These are phyloP conservation scores for Smutsia temminckii DNA, from an alignment of 2,797 vertebrate genomes.

Conservation along the genomic window DNA sequence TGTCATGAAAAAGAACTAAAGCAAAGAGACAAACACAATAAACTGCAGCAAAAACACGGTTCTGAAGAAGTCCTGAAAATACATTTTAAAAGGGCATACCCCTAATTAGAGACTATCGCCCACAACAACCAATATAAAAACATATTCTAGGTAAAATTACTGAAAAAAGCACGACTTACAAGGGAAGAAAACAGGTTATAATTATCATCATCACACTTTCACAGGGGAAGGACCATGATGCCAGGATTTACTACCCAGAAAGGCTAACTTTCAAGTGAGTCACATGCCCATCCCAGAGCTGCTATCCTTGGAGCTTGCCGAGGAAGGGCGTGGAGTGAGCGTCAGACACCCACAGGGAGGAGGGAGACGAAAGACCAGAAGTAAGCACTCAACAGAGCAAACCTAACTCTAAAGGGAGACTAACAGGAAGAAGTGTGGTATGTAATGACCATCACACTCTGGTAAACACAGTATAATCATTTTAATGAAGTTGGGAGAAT, in stretches of 20 bases:
- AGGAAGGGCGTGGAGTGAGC: neutral
- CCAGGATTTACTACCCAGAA: neutral
- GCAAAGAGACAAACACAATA: neutral
- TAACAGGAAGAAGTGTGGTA: neutral
- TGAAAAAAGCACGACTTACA: neutral
- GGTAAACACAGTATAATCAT: neutral
- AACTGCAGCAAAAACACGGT: neutral
- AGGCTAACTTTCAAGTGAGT: neutral
- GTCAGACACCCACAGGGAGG: neutral
- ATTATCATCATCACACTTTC: neutral
- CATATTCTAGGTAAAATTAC: neutral
- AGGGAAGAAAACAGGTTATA: neutral
- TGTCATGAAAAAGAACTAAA: neutral
- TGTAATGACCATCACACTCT: neutral
- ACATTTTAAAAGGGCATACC: neutral
- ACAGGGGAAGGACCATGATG: neutral
- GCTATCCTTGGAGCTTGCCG: neutral
- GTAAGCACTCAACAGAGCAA: neutral
- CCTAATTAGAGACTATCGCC: neutral
- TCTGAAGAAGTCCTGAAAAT: neutral
- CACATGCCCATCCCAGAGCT: neutral
- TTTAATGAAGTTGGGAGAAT: neutral
- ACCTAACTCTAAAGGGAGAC: neutral
- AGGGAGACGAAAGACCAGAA: neutral
- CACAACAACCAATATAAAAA: neutral